A percentile compares a stretch with the other conserved stretches of the same genome.
Conservation (phyloP, 2,888 invertebrate species). For the Cantharis flavilabris region DNA sequence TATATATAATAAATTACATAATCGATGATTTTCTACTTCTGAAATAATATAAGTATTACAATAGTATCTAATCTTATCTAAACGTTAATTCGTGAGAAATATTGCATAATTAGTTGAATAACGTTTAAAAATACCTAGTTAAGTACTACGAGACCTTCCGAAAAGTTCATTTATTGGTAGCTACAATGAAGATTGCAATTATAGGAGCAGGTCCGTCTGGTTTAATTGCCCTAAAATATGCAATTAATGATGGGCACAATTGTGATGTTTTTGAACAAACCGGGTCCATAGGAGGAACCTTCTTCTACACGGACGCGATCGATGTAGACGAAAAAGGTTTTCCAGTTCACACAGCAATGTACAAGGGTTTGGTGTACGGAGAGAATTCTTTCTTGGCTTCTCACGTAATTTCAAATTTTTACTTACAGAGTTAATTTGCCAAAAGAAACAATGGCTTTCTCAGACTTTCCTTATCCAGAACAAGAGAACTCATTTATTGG, state of each 20-base stretch:
- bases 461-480: constrained; percentile 68
- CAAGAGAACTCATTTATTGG: constrained; percentile 66
- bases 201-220: constrained; percentile 90
- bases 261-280: constrained; percentile 73
- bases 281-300: constrained; percentile 75
- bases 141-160: too few relatives aligned
- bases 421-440: constrained; percentile 75
- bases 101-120: too few relatives aligned
- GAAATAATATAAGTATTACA: too few relatives aligned
- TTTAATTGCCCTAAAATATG: constrained; percentile 68
- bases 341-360: constrained; percentile 81
- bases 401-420: background rate
- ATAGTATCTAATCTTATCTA: too few relatives aligned
- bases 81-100: too few relatives aligned
- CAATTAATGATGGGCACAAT: constrained; percentile 58
- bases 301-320: constrained; percentile 73
- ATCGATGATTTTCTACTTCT: too few relatives aligned
- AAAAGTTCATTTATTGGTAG: background rate
- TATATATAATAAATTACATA: too few relatives aligned
- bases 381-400: constrained; percentile 26
- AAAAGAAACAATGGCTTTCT: constrained; percentile 78
- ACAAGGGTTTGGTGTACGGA: constrained; percentile 69
- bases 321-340: constrained; percentile 67
- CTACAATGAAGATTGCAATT: constrained; percentile 67
- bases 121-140: background rate